A percentile compares a stretch with the other conserved stretches of the same genome.
Evolutionary conservation across 2,888 invertebrate species (phyloP).

Genomic region (Macropis europaea): DNA sequence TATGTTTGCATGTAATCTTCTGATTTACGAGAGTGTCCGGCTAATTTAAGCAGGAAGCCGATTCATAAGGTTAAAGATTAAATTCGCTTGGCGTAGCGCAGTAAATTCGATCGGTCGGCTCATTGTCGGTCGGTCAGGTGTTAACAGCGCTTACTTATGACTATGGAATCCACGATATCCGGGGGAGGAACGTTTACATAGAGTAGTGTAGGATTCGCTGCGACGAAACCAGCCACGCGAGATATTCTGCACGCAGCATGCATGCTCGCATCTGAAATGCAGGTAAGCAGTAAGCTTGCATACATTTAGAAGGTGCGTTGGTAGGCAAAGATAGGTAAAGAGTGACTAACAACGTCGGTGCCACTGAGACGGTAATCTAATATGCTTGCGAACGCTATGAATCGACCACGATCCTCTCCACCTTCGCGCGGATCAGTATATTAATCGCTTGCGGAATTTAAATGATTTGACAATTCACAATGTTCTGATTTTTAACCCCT

Average conservation of each 20-base stretch:
- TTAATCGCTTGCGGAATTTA: neutral
- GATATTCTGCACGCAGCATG: slow-evolving; percentile 39
- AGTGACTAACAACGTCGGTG: slow-evolving; percentile 43
- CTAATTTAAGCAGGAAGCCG: too few relatives aligned
- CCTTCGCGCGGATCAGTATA: neutral
- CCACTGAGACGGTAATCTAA: slow-evolving; percentile 46
- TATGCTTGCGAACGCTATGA: slow-evolving; percentile 10
- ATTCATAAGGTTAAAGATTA: too few relatives aligned
- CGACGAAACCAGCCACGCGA: slow-evolving; percentile 33
- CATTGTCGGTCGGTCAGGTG: slow-evolving; percentile 43
- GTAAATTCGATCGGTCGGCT: slow-evolving; percentile 30
- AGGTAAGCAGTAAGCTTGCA: slow-evolving; percentile 36
- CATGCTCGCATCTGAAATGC: slow-evolving; percentile 42
- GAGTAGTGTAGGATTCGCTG: slow-evolving; percentile 37
- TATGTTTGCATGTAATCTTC: too few relatives aligned
- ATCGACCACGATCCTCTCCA: neutral
- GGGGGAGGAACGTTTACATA: slow-evolving; percentile 30
- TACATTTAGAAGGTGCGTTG: slow-evolving; percentile 41
- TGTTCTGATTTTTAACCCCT: too few relatives aligned
- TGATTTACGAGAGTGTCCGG: too few relatives aligned
- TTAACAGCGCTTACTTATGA: slow-evolving; percentile 48
- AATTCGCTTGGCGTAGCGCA: too few relatives aligned
- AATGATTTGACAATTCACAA: too few relatives aligned
- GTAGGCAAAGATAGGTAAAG: slow-evolving; percentile 34
- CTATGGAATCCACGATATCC: slow-evolving; percentile 40